phyloP scores from a whole-genome alignment of 2,797 vertebrate species.

The Gallinago stenura region DNA sequence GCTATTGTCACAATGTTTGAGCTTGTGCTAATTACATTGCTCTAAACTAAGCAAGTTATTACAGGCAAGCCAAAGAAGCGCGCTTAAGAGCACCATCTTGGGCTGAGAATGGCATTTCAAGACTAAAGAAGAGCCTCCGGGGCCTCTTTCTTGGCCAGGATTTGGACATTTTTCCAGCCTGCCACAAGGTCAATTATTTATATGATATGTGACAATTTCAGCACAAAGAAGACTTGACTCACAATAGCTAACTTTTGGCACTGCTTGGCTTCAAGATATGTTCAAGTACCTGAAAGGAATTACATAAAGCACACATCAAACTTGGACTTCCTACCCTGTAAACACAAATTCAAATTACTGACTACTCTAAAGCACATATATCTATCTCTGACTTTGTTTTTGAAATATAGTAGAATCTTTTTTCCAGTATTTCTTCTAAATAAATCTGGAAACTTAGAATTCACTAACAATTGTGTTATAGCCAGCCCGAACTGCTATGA shows the following conservation, averaged over 20 bases:
- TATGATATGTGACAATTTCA: neutral
- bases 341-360: neutral
- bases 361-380: no score
- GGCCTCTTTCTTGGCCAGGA: neutral
- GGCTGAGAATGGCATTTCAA: neutral
- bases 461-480: neutral
- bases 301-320: neutral
- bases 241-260: neutral
- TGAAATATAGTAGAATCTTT: no score
- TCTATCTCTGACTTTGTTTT: neutral
- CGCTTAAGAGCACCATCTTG: neutral
- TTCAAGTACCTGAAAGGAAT: neutral
- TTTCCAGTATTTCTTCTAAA: no score
- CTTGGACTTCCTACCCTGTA: neutral
- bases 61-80: neutral
- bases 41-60: neutral
- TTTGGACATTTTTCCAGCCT: neutral
- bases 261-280: neutral
- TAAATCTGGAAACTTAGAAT: neutral
- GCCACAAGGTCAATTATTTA: neutral
- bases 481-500: neutral
- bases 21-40: neutral
- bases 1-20: neutral
- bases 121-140: neutral
- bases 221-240: neutral